Evolutionary conservation across 2,797 vertebrate species (phyloP).

Genomic region (Acanthurus leucopareius): DNA sequence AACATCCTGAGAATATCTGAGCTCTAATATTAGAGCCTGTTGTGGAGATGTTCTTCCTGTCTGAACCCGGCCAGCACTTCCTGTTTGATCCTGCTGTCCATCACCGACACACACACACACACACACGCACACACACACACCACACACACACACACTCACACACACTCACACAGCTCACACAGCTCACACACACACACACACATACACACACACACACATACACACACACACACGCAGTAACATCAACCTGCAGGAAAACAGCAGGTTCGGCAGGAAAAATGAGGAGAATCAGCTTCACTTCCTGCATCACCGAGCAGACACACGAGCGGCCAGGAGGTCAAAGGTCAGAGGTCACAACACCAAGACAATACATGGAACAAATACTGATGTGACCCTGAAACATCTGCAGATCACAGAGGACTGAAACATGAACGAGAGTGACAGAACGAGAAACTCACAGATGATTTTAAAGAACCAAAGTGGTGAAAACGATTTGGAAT

Average conservation of each 20-base stretch:
- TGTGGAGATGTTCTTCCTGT: conserved; percentile 68
- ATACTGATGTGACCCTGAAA: conserved; percentile 35
- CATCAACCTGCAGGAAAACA: neutral
- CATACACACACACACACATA: conserved; percentile 12
- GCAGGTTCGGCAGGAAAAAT: neutral
- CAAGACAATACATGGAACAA: conserved; percentile 65
- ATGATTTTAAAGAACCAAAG: too few species aligned
- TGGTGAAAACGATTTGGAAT: too few species aligned
- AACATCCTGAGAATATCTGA: conserved; percentile 66
- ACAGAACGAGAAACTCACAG: too few species aligned
- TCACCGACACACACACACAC: conserved; percentile 36
- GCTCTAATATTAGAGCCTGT: conserved; percentile 72
- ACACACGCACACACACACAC: conserved; percentile 39
- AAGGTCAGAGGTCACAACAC: conserved; percentile 30
- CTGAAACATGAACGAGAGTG: neutral
- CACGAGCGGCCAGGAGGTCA: neutral
- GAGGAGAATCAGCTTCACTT: conserved; percentile 34
- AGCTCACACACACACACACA: too few species aligned
- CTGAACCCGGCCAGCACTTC: conserved; percentile 60
- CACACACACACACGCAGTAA: conserved; percentile 4
- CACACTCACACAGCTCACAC: too few species aligned
- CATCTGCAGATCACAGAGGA: neutral
- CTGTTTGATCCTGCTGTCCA: conserved; percentile 60
- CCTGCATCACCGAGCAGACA: conserved; percentile 28
- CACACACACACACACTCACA: too few species aligned